Evolutionary conservation across 2,888 invertebrate species (phyloP), one percentile per base, ranked within the genome.

Genomic region (Leistus spinibarbis): DNA sequence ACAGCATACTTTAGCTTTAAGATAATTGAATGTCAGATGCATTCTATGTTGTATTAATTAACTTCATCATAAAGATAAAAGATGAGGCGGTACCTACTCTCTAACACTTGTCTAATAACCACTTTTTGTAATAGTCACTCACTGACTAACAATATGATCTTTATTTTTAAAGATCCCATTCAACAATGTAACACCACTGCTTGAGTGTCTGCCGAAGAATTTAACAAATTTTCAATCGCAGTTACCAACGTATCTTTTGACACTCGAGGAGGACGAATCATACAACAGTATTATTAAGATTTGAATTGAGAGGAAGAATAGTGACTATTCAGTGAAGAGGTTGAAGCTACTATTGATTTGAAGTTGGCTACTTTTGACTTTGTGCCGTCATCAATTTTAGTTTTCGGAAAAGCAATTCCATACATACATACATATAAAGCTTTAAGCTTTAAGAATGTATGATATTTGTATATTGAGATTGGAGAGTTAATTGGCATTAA

Each of bases 191-290:
- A 40, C 13, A 40, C 13, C 13, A 40, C 13, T 40, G 7, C 40
- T 40, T 40, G 10, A 40, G 13, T 40, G 64, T 3, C 66, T 20
- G 40, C 19, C 54, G 53, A 53, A 19, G 67, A 67, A 69, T 69
- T 54, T 27, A 69, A 69, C 56, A 69, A 69, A 69, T 69, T 69
- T 24, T 24, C 69, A 17, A 69, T 69, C 57, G 57, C 57, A 17
- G 69, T 56, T 56, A 57, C 57, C 57, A 16, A 66, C 40, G 20
- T 66, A 10, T 19, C 57, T 60, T 10, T 60, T 69, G 24, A 56
- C 69, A 22, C 69, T 56, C 24, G 56, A 56, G 3, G 40, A 40
- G 13, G 40, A 40, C 7, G 40, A 4, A 40, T 3, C 16, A n/a
- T 57, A 69, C 54, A 57, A 13, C 56, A 57, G 23, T 69, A 27